Percentiles rank a stretch among this genome's conserved stretches.
These are phyloP conservation scores for Corbicula japonica DNA, from an alignment of 2,888 invertebrate species.

Conservation along the genomic window DNA sequence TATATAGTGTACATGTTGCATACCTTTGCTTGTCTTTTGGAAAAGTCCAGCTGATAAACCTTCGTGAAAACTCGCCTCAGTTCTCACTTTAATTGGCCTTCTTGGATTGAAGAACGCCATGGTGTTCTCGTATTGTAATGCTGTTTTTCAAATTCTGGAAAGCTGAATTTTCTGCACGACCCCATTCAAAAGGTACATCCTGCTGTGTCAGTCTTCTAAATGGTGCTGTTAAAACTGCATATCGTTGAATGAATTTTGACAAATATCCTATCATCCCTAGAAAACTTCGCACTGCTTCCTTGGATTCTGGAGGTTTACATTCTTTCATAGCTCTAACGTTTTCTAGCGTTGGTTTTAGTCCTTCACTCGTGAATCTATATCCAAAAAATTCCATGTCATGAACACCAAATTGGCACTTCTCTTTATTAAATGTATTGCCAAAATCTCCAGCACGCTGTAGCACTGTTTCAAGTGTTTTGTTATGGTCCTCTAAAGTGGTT, in stretches of 20 bases:
- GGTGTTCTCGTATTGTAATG: too few relatives aligned
- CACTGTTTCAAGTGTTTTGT: constrained; percentile 25
- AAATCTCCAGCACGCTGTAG: constrained; percentile 35
- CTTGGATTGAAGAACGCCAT: constrained; percentile 7
- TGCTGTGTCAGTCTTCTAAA: background rate
- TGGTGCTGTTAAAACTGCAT: constrained; percentile 9
- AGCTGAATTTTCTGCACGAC: background rate
- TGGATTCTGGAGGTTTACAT: constrained; percentile 29
- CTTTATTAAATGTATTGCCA: constrained; percentile 32
- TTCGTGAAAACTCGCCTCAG: too few relatives aligned
- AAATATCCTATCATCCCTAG: too few relatives aligned
- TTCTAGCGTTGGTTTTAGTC: constrained; percentile 33
- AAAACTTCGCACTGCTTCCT: constrained; percentile 26
- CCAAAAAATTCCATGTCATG: constrained; percentile 28
- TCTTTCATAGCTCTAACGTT: constrained; percentile 34
- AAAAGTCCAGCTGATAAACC: too few relatives aligned
- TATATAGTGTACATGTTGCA: too few relatives aligned
- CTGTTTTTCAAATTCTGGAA: background rate
- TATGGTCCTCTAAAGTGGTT: too few relatives aligned
- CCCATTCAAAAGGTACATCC: constrained; percentile 6
- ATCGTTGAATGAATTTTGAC: constrained; percentile 3
- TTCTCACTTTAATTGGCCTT: too few relatives aligned
- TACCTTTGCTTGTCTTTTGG: too few relatives aligned
- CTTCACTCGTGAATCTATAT: constrained; percentile 37
- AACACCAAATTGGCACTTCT: constrained; percentile 34